phyloP scores from a whole-genome alignment of 23 tunicate genomes.

The Aplidium turbinatum region DNA sequence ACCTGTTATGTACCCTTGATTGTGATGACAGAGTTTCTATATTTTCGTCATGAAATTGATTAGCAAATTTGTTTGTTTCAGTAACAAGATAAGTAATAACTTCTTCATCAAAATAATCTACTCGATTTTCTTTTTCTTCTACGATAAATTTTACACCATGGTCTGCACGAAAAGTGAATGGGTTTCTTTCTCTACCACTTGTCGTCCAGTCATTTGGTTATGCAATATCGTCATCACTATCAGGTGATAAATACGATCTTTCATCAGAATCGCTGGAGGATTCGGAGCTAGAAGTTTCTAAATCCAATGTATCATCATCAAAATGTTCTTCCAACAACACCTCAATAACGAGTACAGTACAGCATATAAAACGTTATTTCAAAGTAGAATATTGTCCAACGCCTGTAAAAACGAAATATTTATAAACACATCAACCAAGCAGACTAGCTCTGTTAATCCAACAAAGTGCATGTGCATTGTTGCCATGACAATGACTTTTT shows the following conservation, averaged over 20 bases:
- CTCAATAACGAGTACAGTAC: neutral
- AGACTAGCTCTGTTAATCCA: too few relatives aligned
- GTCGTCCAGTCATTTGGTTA: neutral
- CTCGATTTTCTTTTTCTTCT: neutral
- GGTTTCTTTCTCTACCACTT: neutral
- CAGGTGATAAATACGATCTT: neutral
- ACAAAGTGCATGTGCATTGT: too few relatives aligned
- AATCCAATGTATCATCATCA: conserved; percentile 3
- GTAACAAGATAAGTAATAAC: neutral
- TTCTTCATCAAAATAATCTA: conserved; percentile 1
- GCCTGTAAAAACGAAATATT: neutral
- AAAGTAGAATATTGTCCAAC: neutral
- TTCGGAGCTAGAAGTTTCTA: neutral
- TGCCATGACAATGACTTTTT: too few relatives aligned
- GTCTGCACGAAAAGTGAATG: neutral
- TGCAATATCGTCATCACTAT: neutral
- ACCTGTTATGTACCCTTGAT: too few relatives aligned
- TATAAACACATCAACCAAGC: neutral
- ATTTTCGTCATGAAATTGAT: neutral
- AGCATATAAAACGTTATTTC: neutral
- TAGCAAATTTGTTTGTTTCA: conserved; percentile 5
- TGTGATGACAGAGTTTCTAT: conserved; percentile 2
- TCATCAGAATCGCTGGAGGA: neutral
- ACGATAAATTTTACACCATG: neutral
- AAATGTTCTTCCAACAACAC: neutral